A percentile compares a stretch with the other conserved stretches of the same genome.
Evolutionary conservation across 2,113 vertebrate species (phyloP).

Genomic region (Steatornis caripensis): DNA sequence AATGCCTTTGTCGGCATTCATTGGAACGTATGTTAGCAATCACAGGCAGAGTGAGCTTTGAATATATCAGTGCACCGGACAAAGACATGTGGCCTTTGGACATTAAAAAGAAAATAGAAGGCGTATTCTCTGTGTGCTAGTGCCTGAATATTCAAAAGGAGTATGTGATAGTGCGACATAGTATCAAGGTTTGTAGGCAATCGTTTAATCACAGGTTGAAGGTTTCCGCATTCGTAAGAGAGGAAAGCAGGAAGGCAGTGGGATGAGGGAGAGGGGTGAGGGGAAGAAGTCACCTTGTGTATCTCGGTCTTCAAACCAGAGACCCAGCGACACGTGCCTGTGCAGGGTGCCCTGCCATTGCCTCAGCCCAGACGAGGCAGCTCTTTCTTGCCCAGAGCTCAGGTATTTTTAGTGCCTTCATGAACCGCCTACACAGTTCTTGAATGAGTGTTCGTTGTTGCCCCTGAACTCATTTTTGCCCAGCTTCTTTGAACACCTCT

Average conservation of each 20-base stretch:
- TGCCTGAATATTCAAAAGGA: not conserved
- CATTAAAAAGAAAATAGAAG: not conserved
- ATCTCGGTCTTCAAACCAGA: not conserved
- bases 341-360: rapidly evolving
- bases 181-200: not conserved
- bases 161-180: rapidly evolving
- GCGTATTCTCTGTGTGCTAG: not conserved
- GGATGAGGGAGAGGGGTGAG: not conserved
- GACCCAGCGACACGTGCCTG: not conserved
- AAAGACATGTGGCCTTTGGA: not conserved
- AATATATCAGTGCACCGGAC: not conserved
- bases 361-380: not conserved
- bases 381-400: not conserved
- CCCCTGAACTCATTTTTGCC: not conserved
- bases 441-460: rapidly evolving
- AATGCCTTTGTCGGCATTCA: not conserved
- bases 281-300: not conserved
- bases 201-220: not conserved
- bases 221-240: rapidly evolving
- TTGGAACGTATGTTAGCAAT: not conserved
- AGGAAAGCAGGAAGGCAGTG: not conserved
- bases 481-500: not conserved
- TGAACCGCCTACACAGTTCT: not conserved
- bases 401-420: not conserved
- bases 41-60: not conserved